Evolutionary conservation across 2,888 invertebrate species (phyloP), one percentile per base, ranked within the genome.

Genomic region (Nephrocerus scutellatus): DNA sequence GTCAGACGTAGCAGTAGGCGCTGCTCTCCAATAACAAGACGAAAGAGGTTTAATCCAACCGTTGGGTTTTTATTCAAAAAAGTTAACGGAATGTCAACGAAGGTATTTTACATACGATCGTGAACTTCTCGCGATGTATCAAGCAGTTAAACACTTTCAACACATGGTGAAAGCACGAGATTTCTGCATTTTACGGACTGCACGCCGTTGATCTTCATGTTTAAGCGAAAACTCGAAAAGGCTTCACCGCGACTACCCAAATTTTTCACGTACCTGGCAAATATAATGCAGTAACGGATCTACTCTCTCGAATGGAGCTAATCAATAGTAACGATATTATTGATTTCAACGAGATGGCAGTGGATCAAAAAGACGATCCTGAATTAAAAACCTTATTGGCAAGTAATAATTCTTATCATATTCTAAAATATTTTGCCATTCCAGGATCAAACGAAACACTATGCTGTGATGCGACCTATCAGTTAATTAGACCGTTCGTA

Each of bases 71-170:
- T 65, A 58, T 37, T 63, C 62, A 2, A 48, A 48, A 30, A 59
- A 59, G n/a, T n/a, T n/a, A n/a, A n/a, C n/a, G n/a, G n/a, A n/a
- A n/a, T n/a, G n/a, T n/a, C 56, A 68, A 43, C 37, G 29, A 8
- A 59, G 58, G 6, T 68, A 66, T 15, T 40, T 34, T 18, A 36
- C 45, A 2, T 68, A 64, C 42, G 65, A 69, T 40, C 30, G 63
- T 7, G 63, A 66, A 47, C 51, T 68, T 0, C 46, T 63, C 4
- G 63, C 62, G 0, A 59, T 65, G 2, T 68, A 64, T 37, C 44
- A 51, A 16, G 56, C 60, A 1, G 48, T 68, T 1, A 54, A 54
- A 29, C 48, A 45, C 31, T 12, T 21, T 8, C 7, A 36, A 24
- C 46, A 49, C 36, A 42, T 43, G 36, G 12, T 49, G 13, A 46